Conservation (phyloP, 2,888 invertebrate species). For the Chrysolina oricalcia region DNA sequence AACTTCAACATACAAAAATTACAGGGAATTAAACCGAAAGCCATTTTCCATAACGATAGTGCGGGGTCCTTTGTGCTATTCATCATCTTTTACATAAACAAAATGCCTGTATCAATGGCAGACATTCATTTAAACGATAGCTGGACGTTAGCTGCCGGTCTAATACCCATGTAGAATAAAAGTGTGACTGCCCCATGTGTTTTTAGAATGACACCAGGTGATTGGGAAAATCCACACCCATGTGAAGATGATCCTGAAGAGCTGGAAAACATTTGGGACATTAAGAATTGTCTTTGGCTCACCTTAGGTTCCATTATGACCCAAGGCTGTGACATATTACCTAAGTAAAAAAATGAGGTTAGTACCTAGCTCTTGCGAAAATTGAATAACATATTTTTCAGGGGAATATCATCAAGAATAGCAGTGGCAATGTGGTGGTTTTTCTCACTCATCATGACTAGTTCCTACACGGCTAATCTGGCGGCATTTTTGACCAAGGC, state of each 20-base stretch:
- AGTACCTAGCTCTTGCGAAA: background rate
- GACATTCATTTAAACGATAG: no score
- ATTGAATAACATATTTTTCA: constrained; percentile 64
- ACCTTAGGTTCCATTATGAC: constrained; percentile 94
- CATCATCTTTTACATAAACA: no score
- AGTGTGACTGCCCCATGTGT: background rate
- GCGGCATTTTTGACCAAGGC: constrained; percentile 95
- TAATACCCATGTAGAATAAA: no score
- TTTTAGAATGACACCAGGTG: constrained; percentile 87
- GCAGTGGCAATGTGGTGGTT: constrained; percentile 95
- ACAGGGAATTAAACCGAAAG: no score
- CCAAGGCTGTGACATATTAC: constrained; percentile 94
- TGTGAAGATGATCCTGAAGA: constrained; percentile 90
- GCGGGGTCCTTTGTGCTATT: no score
- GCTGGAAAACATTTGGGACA: constrained; percentile 91
- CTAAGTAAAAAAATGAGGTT: constrained; percentile 64
- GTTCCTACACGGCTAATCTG: constrained; percentile 95
- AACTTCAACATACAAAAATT: no score
- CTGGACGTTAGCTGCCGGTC: no score
- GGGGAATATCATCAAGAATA: constrained; percentile 91
- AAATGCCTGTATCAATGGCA: no score
- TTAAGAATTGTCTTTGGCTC: constrained; percentile 94
- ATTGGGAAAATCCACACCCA: constrained; percentile 96
- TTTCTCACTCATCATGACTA: constrained; percentile 89
- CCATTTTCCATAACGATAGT: no score